Conservation (phyloP, 2,888 invertebrate species). For the Polietes domitor region DNA sequence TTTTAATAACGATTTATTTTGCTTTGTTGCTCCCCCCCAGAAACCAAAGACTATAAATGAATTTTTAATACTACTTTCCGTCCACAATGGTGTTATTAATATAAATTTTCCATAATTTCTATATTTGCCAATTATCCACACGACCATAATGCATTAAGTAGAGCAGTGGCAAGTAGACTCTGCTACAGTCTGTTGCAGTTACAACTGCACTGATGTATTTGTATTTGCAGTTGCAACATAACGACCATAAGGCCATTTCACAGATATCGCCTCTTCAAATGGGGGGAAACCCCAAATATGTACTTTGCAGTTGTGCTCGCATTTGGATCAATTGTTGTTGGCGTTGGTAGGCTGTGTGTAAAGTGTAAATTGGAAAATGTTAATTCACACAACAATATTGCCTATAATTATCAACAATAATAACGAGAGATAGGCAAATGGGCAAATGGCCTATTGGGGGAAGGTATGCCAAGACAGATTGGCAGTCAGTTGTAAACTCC, state of each 20-base stretch:
- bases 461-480: conserved; percentile 17
- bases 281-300: background rate
- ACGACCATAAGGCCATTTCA: too few species aligned
- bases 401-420: conserved; percentile 31
- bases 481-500: too few species aligned
- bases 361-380: conserved; percentile 36
- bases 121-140: conserved; percentile 52
- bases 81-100: conserved; percentile 64
- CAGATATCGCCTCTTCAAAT: background rate
- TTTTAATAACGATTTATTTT: too few species aligned
- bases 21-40: too few species aligned
- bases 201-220: background rate
- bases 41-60: conserved; percentile 46
- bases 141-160: conserved; percentile 43
- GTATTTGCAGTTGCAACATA: conserved; percentile 1
- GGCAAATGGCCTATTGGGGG: background rate
- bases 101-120: conserved; percentile 49
- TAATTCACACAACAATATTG: conserved; percentile 33
- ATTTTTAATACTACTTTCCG: conserved; percentile 59
- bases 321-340: background rate
- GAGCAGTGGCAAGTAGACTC: background rate
- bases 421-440: background rate
- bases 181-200: too few species aligned
- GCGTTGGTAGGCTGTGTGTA: background rate
- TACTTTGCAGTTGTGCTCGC: conserved; percentile 1